phyloP scores from a whole-genome alignment of 2,888 invertebrate species.

The Criorhina ranunculi region DNA sequence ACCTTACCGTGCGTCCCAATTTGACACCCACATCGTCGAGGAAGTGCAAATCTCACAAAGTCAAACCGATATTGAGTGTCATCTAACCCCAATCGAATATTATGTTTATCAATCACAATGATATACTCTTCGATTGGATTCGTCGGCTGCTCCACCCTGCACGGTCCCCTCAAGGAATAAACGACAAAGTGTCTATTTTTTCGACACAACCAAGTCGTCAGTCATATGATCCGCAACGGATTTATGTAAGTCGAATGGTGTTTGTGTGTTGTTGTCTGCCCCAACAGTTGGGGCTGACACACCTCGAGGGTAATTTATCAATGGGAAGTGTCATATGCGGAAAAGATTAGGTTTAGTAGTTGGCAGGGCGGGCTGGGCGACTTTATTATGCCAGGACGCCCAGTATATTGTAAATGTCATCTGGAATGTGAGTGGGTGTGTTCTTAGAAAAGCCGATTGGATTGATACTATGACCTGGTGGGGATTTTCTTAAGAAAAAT shows the following conservation, averaged over 20 bases:
- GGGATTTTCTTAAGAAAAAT: neutral
- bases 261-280: slow-evolving; percentile 23
- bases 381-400: neutral
- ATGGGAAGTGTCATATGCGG: slow-evolving; percentile 46
- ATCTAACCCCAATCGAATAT: slow-evolving; percentile 72
- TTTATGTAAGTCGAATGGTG: slow-evolving; percentile 31
- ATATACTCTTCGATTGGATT: slow-evolving; percentile 62
- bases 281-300: slow-evolving; percentile 59
- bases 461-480: neutral
- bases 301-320: slow-evolving; percentile 72
- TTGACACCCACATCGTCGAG: slow-evolving; percentile 43
- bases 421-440: neutral
- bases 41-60: slow-evolving; percentile 48
- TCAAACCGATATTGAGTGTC: slow-evolving; percentile 70
- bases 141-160: neutral
- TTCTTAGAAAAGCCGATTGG: neutral
- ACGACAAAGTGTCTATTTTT: slow-evolving; percentile 63
- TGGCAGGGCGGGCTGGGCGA: neutral
- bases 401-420: neutral
- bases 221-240: slow-evolving; percentile 66
- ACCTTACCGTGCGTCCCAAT: slow-evolving; percentile 28
- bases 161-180: slow-evolving; percentile 7
- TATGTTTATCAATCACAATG: slow-evolving; percentile 73
- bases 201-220: slow-evolving; percentile 73
- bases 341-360: slow-evolving; percentile 37